Conservation (phyloP, 2,113 vertebrate species). For the Dipodomys ordii region DNA sequence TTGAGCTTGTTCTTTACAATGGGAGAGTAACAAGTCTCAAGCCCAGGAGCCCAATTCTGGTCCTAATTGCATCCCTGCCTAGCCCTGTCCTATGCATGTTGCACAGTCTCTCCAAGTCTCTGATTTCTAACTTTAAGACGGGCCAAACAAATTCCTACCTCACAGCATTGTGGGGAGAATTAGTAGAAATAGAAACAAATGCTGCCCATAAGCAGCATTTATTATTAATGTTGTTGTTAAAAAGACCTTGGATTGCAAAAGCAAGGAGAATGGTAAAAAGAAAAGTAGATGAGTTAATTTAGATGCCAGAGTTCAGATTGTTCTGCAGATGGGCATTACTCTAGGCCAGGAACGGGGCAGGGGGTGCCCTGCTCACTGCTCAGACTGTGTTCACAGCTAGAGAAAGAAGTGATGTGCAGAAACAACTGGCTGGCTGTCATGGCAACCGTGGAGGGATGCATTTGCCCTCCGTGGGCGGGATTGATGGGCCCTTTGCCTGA, state of each 20-base stretch:
- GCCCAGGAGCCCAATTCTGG: background rate
- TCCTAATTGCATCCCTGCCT: background rate
- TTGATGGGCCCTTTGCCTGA: background rate
- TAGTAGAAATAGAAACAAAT: background rate
- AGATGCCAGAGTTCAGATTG: background rate
- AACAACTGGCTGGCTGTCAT: background rate
- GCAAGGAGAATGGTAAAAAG: background rate
- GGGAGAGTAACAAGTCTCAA: background rate
- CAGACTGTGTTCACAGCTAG: background rate
- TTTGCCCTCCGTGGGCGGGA: background rate
- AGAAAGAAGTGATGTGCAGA: background rate
- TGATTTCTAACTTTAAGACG: conserved; percentile 2
- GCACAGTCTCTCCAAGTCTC: background rate
- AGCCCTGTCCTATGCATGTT: background rate
- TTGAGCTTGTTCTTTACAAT: background rate
- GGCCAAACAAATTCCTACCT: background rate
- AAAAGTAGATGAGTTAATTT: no score
- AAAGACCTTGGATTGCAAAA: background rate
- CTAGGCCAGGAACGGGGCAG: background rate
- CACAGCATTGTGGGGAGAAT: background rate
- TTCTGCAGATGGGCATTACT: background rate
- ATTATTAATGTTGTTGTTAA: background rate
- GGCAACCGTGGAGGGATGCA: no score
- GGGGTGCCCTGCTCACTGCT: no score
- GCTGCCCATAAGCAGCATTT: background rate